Evolutionary conservation across 2,113 vertebrate species (phyloP), one percentile per base, ranked within the genome.

Genomic region (Microtus ochrogaster): DNA sequence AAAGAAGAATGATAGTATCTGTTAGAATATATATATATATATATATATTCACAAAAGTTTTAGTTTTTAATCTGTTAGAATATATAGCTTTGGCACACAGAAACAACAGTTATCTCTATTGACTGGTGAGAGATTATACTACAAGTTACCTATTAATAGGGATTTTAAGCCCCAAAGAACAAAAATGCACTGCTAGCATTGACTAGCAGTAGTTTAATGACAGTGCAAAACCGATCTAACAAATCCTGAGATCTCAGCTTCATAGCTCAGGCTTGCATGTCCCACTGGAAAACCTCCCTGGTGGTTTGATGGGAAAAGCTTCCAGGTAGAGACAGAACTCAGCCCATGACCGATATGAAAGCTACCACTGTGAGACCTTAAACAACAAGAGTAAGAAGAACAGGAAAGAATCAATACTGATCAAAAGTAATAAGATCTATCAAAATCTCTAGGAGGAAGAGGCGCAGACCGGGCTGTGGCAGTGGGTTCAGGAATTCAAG

Each of bases 181-280:
- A 91, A 91, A 95, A 93, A 66, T 41, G 33, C 2, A 89, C 47
- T 47, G 66, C 36, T 49, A 91, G 19, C n/a, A 74, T 19, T 49
- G 36, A 89, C 91, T 26, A 55, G 28, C 47, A 86, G 81, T 24
- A 89, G 41, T 21, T 91, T 93, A 94, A 81, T 66, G 44, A 92
- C 36, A 63, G 12, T 58, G 24, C 5, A 92, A 72, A 90, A 41
- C 39, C 47, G 0, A 90, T 17, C 74, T 88, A 88, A 49, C 14
- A 65, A 82, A 85, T 39, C 28, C 26, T 91, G 61, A 91, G n/a
- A 79, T 61, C 55, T 47, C 11, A 14, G 66, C 39, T 26, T 90
- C 21, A 63, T 33, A 84, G 41, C 44, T 92, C 28, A 70, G 41
- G 92, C 26, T 94, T 65, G 5, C 74, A 72, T 2, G 24, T 28